Base-by-base conservation (phyloP, 2,797 vertebrate species). In the Poecilia velifera region DNA sequence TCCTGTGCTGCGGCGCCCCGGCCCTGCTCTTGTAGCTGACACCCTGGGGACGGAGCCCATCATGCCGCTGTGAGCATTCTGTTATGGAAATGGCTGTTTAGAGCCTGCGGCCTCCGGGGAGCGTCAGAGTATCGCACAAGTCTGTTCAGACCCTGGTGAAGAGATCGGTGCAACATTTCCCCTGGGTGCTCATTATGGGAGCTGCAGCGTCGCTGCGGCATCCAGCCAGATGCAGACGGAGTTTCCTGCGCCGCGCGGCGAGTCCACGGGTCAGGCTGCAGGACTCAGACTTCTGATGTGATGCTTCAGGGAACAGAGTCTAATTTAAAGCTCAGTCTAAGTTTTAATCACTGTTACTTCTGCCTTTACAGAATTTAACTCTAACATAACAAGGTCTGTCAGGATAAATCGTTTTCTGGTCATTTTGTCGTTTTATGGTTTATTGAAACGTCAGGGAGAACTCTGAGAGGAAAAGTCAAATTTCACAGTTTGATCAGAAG, bases 101-200 rank as follows among this genome's bases (percentile, higher is more conserved):
- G 86, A 66, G 53, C 74, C 73, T 57, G 20, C 0, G 59, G 76
- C 70, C 77, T 76, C 86, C 16, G 4, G 82, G 85, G 90, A 86
- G 77, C 80, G 68, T 85, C 59, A 1, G 85, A 80, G 74, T 76
- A 80, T 90, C 89, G 87, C 87, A 90, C 77, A 87, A 86, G 84
- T 82, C 86, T 90, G 62, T 73, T 83, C 86, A 86, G 85, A 77
- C 82, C 87, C 57, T 64, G 81, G 66, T 64, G 47, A 78, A 76
- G 77, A 86, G 81, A 16, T 34, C 78, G n/a, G 57, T 18, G 84
- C 82, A 80, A 78, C 82, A 74, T 77, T 77, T 90, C 90, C 88
- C 87, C 71, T 16, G 78, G 81, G 91, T 84, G 77, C 91, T 93
- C 90, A 91, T 93, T 92, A 92, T 71, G 78, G 86, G 66, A 88